These are phyloP conservation scores for Drosophila affinis DNA, from an alignment of 2,888 invertebrate species.

Conservation along the genomic window DNA sequence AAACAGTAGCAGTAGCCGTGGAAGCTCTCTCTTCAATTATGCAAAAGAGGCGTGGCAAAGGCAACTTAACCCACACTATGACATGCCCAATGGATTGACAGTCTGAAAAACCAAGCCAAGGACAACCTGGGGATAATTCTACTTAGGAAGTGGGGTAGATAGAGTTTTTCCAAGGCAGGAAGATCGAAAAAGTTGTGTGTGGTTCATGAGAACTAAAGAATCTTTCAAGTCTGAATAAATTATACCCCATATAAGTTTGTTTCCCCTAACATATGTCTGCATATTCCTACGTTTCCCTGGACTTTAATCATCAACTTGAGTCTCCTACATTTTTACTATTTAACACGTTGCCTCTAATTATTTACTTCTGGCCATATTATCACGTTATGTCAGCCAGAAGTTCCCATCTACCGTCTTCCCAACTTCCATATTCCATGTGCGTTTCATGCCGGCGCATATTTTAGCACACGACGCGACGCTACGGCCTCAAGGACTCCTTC, in stretches of 20 bases:
- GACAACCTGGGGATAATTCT: slow-evolving; percentile 20
- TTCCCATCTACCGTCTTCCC: slow-evolving; percentile 9
- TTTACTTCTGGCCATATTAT: slow-evolving; percentile 43
- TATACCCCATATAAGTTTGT: no score
- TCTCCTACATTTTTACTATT: not conserved
- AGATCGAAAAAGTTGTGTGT: not conserved
- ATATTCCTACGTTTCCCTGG: not conserved
- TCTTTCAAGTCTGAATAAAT: not conserved
- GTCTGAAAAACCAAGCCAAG: slow-evolving; percentile 34
- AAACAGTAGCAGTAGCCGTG: not conserved
- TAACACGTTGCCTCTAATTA: slow-evolving; percentile 33
- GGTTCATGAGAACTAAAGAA: not conserved
- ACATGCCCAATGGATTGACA: slow-evolving; percentile 46
- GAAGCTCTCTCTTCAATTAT: slow-evolving; percentile 38
- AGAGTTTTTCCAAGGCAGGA: not conserved
- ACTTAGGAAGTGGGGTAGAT: slow-evolving; percentile 23
- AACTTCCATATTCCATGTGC: slow-evolving; percentile 1
- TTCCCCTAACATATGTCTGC: not conserved
- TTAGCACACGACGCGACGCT: slow-evolving; percentile 15
- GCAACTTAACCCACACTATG: slow-evolving; percentile 48
- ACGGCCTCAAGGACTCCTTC: slow-evolving; percentile 29
- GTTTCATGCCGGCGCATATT: slow-evolving; percentile 40
- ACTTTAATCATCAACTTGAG: slow-evolving; percentile 19
- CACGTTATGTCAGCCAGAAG: slow-evolving; percentile 39
- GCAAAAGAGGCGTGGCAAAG: slow-evolving; percentile 48